Conservation (phyloP, 2,888 invertebrate species). For the Amphiduros pacificus region DNA sequence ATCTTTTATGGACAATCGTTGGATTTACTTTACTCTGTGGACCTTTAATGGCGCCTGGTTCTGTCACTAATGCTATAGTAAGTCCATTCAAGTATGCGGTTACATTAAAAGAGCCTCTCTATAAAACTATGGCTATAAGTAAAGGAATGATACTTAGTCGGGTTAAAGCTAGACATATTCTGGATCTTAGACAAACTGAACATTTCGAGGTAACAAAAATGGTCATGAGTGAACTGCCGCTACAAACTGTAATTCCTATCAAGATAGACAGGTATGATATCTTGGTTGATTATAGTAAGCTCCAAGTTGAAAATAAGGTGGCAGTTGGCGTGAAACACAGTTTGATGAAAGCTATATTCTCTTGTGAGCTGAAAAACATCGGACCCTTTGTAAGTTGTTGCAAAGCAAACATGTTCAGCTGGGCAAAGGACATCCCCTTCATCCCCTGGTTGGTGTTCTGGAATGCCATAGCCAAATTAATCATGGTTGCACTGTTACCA, state of each 20-base stretch:
- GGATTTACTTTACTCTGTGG: conserved; percentile 49
- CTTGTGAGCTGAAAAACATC: conserved; percentile 48
- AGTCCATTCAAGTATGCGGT: conserved; percentile 46
- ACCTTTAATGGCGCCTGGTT: conserved; percentile 43
- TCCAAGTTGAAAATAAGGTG: conserved; percentile 32
- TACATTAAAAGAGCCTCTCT: conserved; percentile 32
- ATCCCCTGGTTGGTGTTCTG: conserved; percentile 31
- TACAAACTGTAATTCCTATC: conserved; percentile 1
- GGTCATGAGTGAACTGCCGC: neutral
- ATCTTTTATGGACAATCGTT: conserved; percentile 44
- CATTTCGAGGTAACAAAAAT: neutral
- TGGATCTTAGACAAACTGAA: neutral
- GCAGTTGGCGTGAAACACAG: conserved; percentile 29
- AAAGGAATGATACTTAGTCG: neutral
- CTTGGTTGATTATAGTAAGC: conserved; percentile 29
- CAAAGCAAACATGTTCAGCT: conserved; percentile 33
- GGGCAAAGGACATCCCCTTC: neutral
- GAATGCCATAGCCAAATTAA: conserved; percentile 36
- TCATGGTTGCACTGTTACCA: conserved; percentile 46
- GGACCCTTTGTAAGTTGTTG: conserved; percentile 53
- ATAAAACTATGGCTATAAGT: conserved; percentile 20
- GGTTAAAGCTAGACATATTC: neutral
- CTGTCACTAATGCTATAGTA: conserved; percentile 47
- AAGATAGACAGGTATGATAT: conserved; percentile 27
- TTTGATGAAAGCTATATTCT: conserved; percentile 29